Conservation (phyloP, 2,113 vertebrate species). For the Lethenteron reissneri region DNA sequence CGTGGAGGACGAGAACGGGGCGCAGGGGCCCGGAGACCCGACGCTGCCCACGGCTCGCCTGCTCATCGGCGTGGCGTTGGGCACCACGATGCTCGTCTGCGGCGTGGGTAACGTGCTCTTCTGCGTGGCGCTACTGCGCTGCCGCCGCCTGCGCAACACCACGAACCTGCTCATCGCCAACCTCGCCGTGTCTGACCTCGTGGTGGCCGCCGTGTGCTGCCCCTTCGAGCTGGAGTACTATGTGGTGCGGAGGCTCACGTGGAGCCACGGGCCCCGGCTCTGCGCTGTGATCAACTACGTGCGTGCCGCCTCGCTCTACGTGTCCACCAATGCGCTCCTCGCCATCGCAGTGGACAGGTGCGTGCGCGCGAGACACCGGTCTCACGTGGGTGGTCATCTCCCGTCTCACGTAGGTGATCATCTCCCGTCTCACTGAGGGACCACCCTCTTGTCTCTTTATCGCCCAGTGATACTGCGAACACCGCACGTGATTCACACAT, state of each 20-base stretch:
- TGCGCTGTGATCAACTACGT: constrained; percentile 78
- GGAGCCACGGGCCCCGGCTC: constrained; percentile 59
- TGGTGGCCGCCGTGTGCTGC: constrained; percentile 79
- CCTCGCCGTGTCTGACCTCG: constrained; percentile 74
- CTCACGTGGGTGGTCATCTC: too few species aligned
- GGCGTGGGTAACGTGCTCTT: constrained; percentile 67
- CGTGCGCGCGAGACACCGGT: too few species aligned
- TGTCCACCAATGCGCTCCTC: constrained; percentile 79
- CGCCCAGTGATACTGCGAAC: too few species aligned
- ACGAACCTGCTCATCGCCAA: constrained; percentile 91
- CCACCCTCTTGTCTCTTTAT: too few species aligned
- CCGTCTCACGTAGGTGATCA: too few species aligned
- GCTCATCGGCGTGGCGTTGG: constrained; percentile 42
- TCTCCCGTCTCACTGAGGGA: too few species aligned
- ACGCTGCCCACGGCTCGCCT: constrained; percentile 70
- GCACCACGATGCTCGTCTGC: constrained; percentile 71
- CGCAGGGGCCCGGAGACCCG: constrained; percentile 52
- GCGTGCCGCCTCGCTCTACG: constrained; percentile 60
- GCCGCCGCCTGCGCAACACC: constrained; percentile 75
- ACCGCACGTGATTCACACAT: too few species aligned
- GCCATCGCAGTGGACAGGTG: constrained; percentile 86
- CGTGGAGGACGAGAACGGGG: constrained; percentile 32
- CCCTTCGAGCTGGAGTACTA: constrained; percentile 96
- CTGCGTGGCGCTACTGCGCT: constrained; percentile 49
- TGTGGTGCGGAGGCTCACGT: constrained; percentile 65